Percentiles rank a stretch among this genome's conserved stretches.
phyloP scores from a whole-genome alignment of 2,888 invertebrate species.

The Cistogaster globosa region DNA sequence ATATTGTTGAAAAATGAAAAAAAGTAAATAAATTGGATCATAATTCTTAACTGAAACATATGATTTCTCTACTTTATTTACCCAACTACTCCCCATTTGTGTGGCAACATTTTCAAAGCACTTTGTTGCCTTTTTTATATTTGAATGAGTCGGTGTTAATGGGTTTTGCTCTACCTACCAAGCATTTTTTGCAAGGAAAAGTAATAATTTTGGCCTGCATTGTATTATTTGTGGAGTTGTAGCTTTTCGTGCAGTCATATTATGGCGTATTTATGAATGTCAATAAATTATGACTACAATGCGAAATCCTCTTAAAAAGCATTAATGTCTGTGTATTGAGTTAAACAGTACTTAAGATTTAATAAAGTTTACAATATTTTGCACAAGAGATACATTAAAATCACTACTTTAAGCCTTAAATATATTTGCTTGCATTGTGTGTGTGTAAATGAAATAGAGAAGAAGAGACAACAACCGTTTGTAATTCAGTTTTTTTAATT shows the following conservation, averaged over 20 bases:
- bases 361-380: slow-evolving; percentile 58
- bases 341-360: slow-evolving; percentile 69
- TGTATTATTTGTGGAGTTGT: background rate
- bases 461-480: background rate
- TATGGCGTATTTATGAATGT: slow-evolving; percentile 61
- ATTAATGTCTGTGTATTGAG: slow-evolving; percentile 67
- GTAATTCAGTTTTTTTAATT: too few relatives aligned
- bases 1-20: slow-evolving; percentile 22
- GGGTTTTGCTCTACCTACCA: background rate
- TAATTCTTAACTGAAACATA: slow-evolving; percentile 62
- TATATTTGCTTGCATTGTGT: background rate
- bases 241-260: slow-evolving; percentile 29
- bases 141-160: slow-evolving; percentile 28
- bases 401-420: background rate
- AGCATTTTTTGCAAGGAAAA: background rate
- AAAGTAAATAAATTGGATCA: slow-evolving; percentile 40
- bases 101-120: background rate
- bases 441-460: background rate
- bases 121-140: background rate
- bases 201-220: slow-evolving; percentile 5
- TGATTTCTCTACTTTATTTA: slow-evolving; percentile 28
- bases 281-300: slow-evolving; percentile 69
- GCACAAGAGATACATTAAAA: slow-evolving; percentile 50
- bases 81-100: background rate
- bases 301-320: slow-evolving; percentile 67